These are phyloP conservation scores for Nudaria mundana DNA, from an alignment of 2,888 invertebrate genomes.

Conservation along the genomic window DNA sequence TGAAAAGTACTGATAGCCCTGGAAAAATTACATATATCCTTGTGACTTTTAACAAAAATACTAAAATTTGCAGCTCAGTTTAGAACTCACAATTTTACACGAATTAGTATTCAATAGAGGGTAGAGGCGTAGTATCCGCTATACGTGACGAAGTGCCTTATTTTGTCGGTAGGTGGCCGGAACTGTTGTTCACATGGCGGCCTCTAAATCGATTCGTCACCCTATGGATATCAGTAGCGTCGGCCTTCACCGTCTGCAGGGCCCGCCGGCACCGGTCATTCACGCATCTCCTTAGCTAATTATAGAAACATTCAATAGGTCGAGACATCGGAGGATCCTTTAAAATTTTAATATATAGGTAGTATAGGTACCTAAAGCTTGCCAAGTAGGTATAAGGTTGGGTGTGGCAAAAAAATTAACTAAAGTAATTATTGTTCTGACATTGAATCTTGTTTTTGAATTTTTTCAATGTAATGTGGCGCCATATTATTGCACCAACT, in stretches of 20 bases:
- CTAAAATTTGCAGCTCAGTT: no score
- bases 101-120: slow-evolving; percentile 19
- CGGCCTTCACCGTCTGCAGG: slow-evolving; percentile 51
- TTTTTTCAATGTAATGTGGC: no score
- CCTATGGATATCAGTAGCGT: slow-evolving; percentile 24
- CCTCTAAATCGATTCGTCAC: slow-evolving; percentile 34
- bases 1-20: no score
- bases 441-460: no score
- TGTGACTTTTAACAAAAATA: no score
- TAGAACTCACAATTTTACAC: slow-evolving; percentile 7
- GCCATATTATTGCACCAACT: no score
- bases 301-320: slow-evolving; percentile 43
- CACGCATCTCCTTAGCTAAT: slow-evolving; percentile 53
- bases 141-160: slow-evolving; percentile 23
- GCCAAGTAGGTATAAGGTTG: no score
- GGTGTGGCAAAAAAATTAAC: no score
- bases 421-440: no score
- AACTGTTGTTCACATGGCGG: slow-evolving; percentile 27
- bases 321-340: slow-evolving; percentile 16
- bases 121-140: slow-evolving; percentile 14
- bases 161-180: slow-evolving; percentile 21
- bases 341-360: no score
- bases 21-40: no score
- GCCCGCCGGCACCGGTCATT: slow-evolving; percentile 42
- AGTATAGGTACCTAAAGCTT: no score